Conservation (phyloP, 2,113 vertebrate species). For the Bagarius yarrelli region DNA sequence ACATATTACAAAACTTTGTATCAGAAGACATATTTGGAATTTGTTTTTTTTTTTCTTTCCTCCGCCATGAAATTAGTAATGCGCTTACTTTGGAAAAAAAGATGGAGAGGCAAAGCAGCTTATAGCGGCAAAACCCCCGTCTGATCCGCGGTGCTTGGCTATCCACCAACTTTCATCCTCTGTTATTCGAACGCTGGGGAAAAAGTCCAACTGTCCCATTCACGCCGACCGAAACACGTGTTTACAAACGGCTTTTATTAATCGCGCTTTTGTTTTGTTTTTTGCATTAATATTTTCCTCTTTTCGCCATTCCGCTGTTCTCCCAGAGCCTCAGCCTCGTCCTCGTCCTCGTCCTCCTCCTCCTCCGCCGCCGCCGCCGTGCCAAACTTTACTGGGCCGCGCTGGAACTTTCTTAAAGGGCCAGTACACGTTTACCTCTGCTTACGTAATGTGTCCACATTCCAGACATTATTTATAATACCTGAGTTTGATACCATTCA, state of each 20-base stretch:
- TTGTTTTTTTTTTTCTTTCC: neutral
- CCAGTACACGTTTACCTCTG: conserved; percentile 41
- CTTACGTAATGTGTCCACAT: neutral
- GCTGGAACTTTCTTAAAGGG: conserved; percentile 74
- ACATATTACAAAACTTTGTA: too few relatives aligned
- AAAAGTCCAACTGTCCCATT: neutral
- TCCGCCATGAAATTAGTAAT: neutral
- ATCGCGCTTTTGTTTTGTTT: conserved; percentile 1
- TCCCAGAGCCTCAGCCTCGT: neutral
- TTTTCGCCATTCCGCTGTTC: conserved; percentile 39
- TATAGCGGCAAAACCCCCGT: conserved; percentile 24
- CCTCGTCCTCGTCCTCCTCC: too few relatives aligned
- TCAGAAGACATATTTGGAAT: too few relatives aligned
- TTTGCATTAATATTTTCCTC: conserved; percentile 24
- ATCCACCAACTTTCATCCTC: conserved; percentile 21
- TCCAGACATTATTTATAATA: too few relatives aligned
- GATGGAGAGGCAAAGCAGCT: conserved; percentile 35
- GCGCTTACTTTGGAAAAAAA: conserved; percentile 33
- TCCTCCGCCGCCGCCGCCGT: conserved; percentile 32
- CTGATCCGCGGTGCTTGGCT: conserved; percentile 1
- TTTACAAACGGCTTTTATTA: conserved; percentile 16
- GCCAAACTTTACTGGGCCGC: conserved; percentile 56
- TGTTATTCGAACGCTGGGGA: neutral
- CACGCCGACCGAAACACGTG: neutral
- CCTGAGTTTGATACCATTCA: too few relatives aligned